Base-by-base conservation (phyloP, 2,888 invertebrate species). In the Uloborus plumipes region DNA sequence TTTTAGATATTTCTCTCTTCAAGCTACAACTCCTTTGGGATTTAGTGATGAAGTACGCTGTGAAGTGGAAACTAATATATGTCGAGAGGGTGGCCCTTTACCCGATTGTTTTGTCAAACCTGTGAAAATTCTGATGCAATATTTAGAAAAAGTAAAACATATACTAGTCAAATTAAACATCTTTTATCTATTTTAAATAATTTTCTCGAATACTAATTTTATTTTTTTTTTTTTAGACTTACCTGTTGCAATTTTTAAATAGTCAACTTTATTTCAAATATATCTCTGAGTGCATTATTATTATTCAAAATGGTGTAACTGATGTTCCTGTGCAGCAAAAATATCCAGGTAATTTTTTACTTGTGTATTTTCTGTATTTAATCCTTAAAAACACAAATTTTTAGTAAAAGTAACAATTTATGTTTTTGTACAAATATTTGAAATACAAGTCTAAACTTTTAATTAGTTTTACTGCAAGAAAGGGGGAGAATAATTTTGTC, bases 241-340 rank as follows among this genome's bases (percentile, higher is more conserved):
- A 94, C 90, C 93, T 96, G 85, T 92, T 92, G 86, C 91, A 92
- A 77, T 97, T 96, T 91, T 90, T 96, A 87, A 93, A 93, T 87
- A 96, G 96, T 72, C 94, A 95, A 88, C 89, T 96, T 79, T 97
- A 95, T 90, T 94, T 93, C 88, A 95, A 95, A 89, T 97, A 95
- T 89, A 90, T 97, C 70, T 94, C 95, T 77, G 97, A 97, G 90
- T 91, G 97, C 88, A 93, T 95, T 86, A 93, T 93, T 88, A 93
- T 94, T 51, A 88, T 90, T 39, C 89, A 90, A 85, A 86, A 84
- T 80, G 87, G 87, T 85, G 76, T 86, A 86, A 14, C 87, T 87
- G 61, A 88, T 88, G 74, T 84, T 88, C 59, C 87, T 87, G 4
- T 26, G 26, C 26, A 26, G 15, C 26, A 26, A 2, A 26, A 26